Base-by-base conservation (phyloP, 2,113 vertebrate genomes). In the Brachyhypopomus occidentalis region DNA sequence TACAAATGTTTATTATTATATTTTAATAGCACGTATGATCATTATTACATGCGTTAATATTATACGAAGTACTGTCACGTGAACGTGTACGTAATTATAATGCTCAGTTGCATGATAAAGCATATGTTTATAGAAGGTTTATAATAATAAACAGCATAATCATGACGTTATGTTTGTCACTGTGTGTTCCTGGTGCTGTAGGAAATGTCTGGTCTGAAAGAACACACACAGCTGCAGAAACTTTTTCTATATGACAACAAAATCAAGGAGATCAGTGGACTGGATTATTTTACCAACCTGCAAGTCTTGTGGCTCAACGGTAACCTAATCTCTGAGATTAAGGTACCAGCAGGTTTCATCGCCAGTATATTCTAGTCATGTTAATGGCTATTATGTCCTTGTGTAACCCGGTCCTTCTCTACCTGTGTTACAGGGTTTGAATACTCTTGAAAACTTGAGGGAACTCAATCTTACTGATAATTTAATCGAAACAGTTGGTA, bases 381-480 rank as follows among this genome's bases (percentile, higher is more conserved):
- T 41, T 60, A 14, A 59, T 34, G 58, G 12, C 9, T 27, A 41
- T 12, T 64, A 16, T 69, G 30, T 75, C 23, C 76, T 34, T 56
- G 38, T 30, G 36, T 63, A 7, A 41, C 20, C 11, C 38, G 20
- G 23, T 55, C 14, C 7, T 20, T 72, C 14, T 72, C 58, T 77
- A 67, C 62, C 27, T 76, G n/a, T 56, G 52, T 89, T 87, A 67
- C 87, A 95, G 94, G 94, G 94, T 7, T 90, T 97, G 84, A 86
- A 87, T 4, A 88, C 81, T 23, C 93, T 94, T 83, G 85, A 87
- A 84, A 94, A 95, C 66, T 92, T 98, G 72, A 91, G 87, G 82
- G 96, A 97, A 87, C 92, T 97, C 78, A 97, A 90, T 80, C 91
- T 96, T 36, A 88, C 94, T 67, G 94, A 94, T 84, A 97, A 96